Evolutionary conservation across 2,797 vertebrate genomes (phyloP).

Genomic region (Toxotes lorentzi): DNA sequence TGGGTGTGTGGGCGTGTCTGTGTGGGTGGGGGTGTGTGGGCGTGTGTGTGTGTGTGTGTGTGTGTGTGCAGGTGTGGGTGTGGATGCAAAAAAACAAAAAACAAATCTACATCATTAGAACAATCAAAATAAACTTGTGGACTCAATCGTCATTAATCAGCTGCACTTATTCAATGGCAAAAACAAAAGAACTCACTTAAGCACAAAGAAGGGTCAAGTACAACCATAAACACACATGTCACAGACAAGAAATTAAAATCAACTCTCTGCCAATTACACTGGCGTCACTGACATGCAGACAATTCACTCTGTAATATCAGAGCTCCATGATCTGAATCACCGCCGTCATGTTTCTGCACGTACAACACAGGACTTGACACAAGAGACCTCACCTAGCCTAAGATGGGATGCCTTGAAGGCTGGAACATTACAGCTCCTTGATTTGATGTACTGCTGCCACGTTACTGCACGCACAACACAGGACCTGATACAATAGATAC

Average conservation of each 20-base stretch:
- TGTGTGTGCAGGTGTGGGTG: too few species aligned
- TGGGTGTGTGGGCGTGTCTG: too few species aligned
- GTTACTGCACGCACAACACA: neutral
- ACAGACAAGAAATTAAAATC: neutral
- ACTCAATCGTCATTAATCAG: too few species aligned
- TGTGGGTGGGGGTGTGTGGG: too few species aligned
- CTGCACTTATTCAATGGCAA: neutral
- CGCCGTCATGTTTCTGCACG: neutral
- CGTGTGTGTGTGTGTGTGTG: too few species aligned
- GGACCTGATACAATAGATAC: neutral
- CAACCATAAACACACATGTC: accelerated
- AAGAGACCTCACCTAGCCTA: neutral
- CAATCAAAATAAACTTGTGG: too few species aligned
- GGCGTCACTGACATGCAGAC: neutral
- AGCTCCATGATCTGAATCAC: too few species aligned
- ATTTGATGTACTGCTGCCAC: neutral
- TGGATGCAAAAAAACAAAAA: too few species aligned
- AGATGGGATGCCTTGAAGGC: neutral
- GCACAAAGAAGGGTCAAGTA: too few species aligned
- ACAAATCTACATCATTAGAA: too few species aligned
- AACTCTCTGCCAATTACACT: neutral
- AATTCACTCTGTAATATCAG: too few species aligned
- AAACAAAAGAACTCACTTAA: neutral
- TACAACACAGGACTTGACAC: neutral
- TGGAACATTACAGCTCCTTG: too few species aligned